These are phyloP conservation scores for Drosophila virilis DNA, from an alignment of 1,140 invertebrate genomes.

Conservation along the genomic window DNA sequence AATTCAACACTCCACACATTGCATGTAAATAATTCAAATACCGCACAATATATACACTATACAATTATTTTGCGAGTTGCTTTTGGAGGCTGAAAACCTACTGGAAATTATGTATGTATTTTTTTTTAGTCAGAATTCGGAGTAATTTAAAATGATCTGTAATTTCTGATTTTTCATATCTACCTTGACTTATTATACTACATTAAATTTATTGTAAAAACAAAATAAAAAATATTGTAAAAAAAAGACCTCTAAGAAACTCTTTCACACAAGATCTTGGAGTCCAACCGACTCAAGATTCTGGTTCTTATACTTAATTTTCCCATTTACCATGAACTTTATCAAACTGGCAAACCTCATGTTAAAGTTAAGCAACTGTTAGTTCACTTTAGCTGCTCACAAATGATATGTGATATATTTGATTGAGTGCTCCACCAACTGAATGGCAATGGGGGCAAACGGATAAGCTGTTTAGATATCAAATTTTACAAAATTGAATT, in stretches of 20 bases:
- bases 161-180: no score
- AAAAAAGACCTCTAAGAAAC: no score
- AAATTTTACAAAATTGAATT: conserved; percentile 63
- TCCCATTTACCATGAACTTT: no score
- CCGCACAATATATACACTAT: conserved; percentile 43
- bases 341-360: not conserved
- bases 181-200: no score
- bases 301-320: no score
- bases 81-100: not conserved
- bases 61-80: not conserved
- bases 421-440: conserved; percentile 43
- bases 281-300: no score
- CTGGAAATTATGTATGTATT: not conserved
- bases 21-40: conserved; percentile 3
- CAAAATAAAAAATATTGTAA: no score
- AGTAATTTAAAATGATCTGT: no score
- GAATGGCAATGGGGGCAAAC: conserved; percentile 32
- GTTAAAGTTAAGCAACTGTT: conserved; percentile 4
- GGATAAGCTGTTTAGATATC: conserved; percentile 62
- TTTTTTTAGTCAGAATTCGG: no score
- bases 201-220: no score
- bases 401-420: conserved; percentile 51
- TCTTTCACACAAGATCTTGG: no score
- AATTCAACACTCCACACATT: conserved; percentile 38
- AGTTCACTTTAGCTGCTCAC: not conserved